A percentile compares a stretch with the other conserved stretches of the same genome.
Evolutionary conservation across 2,888 invertebrate genomes (phyloP).

Genomic region (Orthosia gothica): DNA sequence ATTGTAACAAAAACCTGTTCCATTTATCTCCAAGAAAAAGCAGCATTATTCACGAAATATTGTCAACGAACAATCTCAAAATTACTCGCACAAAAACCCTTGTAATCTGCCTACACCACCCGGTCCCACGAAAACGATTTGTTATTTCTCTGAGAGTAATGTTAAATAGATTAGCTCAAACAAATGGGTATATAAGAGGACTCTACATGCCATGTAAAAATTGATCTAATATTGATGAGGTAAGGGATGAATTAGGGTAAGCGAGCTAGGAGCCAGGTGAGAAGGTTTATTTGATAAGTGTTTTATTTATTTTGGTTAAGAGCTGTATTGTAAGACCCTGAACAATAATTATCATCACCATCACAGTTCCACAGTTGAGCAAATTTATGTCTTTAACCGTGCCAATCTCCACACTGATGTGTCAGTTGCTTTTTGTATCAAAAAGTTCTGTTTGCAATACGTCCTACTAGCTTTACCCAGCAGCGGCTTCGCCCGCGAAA

Average conservation of each 20-base stretch:
- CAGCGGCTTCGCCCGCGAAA: too few relatives aligned
- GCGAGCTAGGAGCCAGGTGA: background rate
- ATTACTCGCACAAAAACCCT: conserved; percentile 47
- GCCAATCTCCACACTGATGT: too few relatives aligned
- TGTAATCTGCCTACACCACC: conserved; percentile 55
- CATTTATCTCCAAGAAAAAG: conserved; percentile 23
- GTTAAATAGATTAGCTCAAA: conserved; percentile 52
- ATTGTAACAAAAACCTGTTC: conserved; percentile 1
- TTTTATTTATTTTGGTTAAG: background rate
- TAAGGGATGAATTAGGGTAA: conserved; percentile 33
- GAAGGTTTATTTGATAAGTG: background rate
- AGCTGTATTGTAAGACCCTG: too few relatives aligned
- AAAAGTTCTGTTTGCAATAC: too few relatives aligned
- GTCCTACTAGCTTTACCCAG: too few relatives aligned
- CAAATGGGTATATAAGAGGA: conserved; percentile 46
- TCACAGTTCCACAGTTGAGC: background rate
- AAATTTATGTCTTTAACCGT: background rate
- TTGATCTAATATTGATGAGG: conserved; percentile 52
- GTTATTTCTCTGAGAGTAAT: conserved; percentile 50
- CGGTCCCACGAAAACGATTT: conserved; percentile 43
- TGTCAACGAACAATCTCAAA: conserved; percentile 48
- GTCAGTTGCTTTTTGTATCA: too few relatives aligned
- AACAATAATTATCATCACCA: background rate
- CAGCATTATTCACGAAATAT: conserved; percentile 37
- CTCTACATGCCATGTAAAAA: conserved; percentile 43